These are phyloP conservation scores for Gymnobelideus leadbeateri DNA, from an alignment of 2,113 vertebrate species.

Conservation along the genomic window DNA sequence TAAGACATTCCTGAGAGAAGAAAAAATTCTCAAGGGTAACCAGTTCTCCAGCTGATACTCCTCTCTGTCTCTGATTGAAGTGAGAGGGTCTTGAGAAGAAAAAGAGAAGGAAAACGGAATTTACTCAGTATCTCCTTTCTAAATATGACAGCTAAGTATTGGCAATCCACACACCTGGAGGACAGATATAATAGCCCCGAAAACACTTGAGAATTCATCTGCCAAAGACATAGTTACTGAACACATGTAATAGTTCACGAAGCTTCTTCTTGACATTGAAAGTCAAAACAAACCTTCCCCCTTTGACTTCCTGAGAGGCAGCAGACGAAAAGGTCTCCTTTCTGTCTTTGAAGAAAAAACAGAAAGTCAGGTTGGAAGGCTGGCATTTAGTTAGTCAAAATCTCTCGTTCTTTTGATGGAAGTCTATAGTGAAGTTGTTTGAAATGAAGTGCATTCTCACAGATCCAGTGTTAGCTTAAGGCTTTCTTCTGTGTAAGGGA, in stretches of 20 bases:
- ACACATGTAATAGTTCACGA: neutral
- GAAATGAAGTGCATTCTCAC: neutral
- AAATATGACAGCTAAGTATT: neutral
- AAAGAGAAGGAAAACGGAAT: neutral
- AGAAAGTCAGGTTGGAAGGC: neutral
- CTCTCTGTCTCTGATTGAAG: neutral
- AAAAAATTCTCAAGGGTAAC: neutral
- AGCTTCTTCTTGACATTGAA: neutral
- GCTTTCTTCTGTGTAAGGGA: neutral
- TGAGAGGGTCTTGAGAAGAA: neutral
- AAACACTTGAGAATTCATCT: neutral
- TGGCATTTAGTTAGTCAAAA: neutral
- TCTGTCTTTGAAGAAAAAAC: neutral
- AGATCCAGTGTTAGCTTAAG: neutral
- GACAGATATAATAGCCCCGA: neutral
- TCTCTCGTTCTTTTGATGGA: neutral
- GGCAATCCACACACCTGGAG: neutral
- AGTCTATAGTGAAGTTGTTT: neutral
- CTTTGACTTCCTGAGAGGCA: neutral
- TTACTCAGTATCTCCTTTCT: constrained; percentile 10
- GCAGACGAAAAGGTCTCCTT: neutral
- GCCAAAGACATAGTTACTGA: neutral
- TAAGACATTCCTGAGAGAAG: neutral
- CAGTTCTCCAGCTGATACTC: neutral
- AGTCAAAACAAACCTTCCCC: neutral